Conservation (phyloP, 2,888 invertebrate species). For the Drosophila recens region DNA sequence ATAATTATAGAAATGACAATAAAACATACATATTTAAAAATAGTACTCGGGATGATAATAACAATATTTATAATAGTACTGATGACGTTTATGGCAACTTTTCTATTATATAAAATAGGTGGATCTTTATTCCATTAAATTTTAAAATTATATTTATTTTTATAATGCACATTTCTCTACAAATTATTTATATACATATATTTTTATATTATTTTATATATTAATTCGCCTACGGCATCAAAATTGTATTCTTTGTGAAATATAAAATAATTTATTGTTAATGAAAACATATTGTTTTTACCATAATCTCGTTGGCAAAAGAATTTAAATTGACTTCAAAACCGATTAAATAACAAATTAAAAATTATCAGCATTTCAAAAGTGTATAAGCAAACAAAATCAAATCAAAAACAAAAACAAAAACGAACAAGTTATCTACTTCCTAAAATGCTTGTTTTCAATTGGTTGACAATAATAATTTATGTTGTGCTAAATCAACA, state of each 20-base stretch:
- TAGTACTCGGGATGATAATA: background rate
- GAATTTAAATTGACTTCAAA: slow-evolving; percentile 3
- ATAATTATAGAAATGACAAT: slow-evolving; percentile 1
- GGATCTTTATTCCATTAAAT: background rate
- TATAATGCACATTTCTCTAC: too few relatives aligned
- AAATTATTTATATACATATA: too few relatives aligned
- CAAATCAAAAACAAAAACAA: background rate
- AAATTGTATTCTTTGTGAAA: too few relatives aligned
- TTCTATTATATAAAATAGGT: background rate
- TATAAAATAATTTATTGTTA: background rate
- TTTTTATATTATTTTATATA: too few relatives aligned
- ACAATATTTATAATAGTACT: background rate
- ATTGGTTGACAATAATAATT: slow-evolving; percentile 35
- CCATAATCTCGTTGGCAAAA: background rate
- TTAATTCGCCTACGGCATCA: too few relatives aligned
- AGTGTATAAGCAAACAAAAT: background rate
- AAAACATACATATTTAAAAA: background rate
- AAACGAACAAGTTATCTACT: slow-evolving; percentile 17
- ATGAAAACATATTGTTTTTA: background rate
- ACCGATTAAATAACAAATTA: background rate
- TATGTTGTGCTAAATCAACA: slow-evolving; percentile 20
- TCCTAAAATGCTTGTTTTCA: slow-evolving; percentile 19
- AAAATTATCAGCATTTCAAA: slow-evolving; percentile 9
- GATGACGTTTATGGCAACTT: background rate
- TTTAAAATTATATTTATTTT: too few relatives aligned